Evolutionary conservation across 2,113 vertebrate genomes (phyloP), one percentile per base, ranked within the genome.

Genomic region (Tyto alba): DNA sequence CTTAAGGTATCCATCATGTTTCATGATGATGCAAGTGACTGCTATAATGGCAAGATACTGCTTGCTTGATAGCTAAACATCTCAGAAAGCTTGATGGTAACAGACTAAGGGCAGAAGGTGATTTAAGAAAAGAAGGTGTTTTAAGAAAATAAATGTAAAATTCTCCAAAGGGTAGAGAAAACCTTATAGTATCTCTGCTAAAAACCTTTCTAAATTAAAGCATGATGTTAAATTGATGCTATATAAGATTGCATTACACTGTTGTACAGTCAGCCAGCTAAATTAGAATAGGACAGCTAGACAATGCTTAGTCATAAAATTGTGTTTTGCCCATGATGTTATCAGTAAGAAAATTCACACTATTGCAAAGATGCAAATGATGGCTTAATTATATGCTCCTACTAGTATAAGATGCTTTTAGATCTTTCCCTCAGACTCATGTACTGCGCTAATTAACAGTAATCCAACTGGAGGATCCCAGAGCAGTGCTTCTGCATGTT

Each of bases 401-500:
- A 72, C 92, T 75, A 84, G 91, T 77, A 55, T 76, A 74, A 95
- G 91, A 91, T 95, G 80, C 88, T 93, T 97, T 95, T 71, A 88
- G 93, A 93, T 97, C 82, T 96, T 96, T 97, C 93, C 91, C 81
- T 96, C 78, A 91, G 79, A 82, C 84, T 95, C 77, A 16, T 96
- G 88, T 77, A 60, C 95, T 85, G 68, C 40, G 79, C 95, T 97
- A 98, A 98, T 98, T 98, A 98, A 98, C 93, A 85, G 91, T 85
- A 97, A 94, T 97, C 96, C 94, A 95, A 75, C 81, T 95, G 97
- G 95, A 96, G 92, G 93, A 95, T 97, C 95, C 93, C 89, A 94
- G 95, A 94, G 95, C 77, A 94, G 82, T 88, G 89, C 91, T 95
- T 90, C 95, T 85, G 93, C 78, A 55, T 85, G 63, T 95, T 92